Conservation (phyloP, 2,113 vertebrate species). For the Onychorhynchus coronatus region DNA sequence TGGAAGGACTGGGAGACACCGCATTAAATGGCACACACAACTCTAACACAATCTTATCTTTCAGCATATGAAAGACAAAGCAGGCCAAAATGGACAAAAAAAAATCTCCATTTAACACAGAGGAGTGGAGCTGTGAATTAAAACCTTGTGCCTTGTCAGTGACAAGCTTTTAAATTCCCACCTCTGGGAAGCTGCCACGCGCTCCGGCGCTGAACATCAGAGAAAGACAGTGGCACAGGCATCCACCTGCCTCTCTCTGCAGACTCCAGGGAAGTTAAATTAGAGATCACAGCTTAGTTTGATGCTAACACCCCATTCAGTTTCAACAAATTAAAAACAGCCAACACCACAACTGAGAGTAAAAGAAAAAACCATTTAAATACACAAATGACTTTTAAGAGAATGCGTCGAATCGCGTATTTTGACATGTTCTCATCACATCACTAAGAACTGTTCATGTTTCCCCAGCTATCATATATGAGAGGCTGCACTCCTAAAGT, state of each 20-base stretch:
- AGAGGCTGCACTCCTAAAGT: neutral
- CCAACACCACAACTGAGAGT: neutral
- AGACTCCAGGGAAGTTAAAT: rapidly evolving
- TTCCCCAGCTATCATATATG: neutral
- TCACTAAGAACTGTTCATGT: neutral
- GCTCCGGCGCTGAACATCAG: neutral
- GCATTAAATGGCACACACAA: neutral
- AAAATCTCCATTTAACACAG: neutral
- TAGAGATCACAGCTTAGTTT: neutral
- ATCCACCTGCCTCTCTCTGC: neutral
- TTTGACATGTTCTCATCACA: neutral
- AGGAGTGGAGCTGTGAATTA: conserved; percentile 11
- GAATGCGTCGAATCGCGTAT: neutral
- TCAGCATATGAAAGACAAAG: conserved; percentile 30
- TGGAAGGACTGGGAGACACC: neutral
- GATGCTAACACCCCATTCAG: neutral
- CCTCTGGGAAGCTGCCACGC: conserved; percentile 17
- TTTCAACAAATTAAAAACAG: neutral
- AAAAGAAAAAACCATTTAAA: neutral
- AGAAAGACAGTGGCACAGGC: neutral
- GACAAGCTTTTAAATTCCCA: neutral
- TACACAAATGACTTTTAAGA: neutral
- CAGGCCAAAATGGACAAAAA: neutral
- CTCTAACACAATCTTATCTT: neutral
- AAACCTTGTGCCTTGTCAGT: neutral